Evolutionary conservation across 2,797 vertebrate genomes (phyloP).

Genomic region (Cossypha caffra): DNA sequence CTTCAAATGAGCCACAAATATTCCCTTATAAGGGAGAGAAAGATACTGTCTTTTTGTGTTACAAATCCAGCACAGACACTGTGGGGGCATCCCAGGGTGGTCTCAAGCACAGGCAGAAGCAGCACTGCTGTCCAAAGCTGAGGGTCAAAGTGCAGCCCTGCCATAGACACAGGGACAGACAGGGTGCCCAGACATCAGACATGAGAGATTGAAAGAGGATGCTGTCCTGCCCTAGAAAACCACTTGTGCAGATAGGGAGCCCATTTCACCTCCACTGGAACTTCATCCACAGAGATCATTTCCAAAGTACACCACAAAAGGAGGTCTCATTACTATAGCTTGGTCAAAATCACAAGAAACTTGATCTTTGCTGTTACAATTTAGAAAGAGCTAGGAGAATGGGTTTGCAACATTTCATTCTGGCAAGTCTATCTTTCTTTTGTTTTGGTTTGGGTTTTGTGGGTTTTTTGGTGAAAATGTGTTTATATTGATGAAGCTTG

Average conservation of each 20-base stretch:
- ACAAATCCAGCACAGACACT: background rate
- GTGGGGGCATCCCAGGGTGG: background rate
- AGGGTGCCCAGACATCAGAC: background rate
- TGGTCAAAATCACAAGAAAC: background rate
- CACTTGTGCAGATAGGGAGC: background rate
- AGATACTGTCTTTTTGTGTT: background rate
- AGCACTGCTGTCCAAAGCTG: background rate
- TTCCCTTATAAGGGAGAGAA: background rate
- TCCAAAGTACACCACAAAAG: background rate
- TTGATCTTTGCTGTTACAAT: background rate
- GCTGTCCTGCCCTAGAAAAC: background rate
- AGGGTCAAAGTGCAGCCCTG: background rate
- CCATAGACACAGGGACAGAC: background rate
- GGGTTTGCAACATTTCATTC: background rate
- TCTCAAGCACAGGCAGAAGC: background rate
- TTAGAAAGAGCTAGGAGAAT: background rate
- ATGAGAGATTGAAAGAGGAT: background rate
- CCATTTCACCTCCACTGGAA: background rate
- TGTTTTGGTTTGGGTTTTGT: background rate
- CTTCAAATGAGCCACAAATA: background rate
- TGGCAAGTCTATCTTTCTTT: background rate
- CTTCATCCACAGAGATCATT: background rate
- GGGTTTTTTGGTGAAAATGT: background rate
- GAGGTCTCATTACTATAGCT: background rate
- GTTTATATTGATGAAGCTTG: background rate